Evolutionary conservation across 2,797 vertebrate species (phyloP).

Genomic region (Oophaga sylvatica): DNA sequence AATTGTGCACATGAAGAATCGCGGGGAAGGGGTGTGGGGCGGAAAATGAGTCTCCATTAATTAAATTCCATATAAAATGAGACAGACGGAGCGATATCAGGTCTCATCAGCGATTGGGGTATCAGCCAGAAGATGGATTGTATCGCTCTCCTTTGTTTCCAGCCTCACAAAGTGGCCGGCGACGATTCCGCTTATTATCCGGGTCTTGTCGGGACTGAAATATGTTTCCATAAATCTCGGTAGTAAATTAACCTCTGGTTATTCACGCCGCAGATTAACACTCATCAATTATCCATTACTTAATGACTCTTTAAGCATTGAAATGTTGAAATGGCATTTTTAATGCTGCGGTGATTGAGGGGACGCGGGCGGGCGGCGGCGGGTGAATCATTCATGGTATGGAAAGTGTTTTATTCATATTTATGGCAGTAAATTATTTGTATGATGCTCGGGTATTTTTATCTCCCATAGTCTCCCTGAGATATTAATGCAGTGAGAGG

Average conservation of each 20-base stretch:
- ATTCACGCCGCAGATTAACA: constrained; percentile 54
- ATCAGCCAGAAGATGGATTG: constrained; percentile 21
- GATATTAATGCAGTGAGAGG: constrained; percentile 3
- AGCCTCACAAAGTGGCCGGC: constrained; percentile 1
- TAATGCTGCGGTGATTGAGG: constrained; percentile 55
- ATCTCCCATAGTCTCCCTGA: constrained; percentile 12
- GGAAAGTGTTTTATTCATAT: constrained; percentile 54
- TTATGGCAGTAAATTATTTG: constrained; percentile 56
- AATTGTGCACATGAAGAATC: background rate
- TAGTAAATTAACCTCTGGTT: constrained; percentile 59
- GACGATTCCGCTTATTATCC: constrained; percentile 47
- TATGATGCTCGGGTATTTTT: constrained; percentile 44
- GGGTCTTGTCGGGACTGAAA: constrained; percentile 45
- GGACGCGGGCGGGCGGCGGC: constrained; percentile 5
- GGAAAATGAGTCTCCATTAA: constrained; percentile 31
- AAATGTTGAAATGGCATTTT: constrained; percentile 59
- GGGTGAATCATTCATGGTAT: constrained; percentile 58
- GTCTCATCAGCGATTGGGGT: constrained; percentile 25
- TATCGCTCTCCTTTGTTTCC: constrained; percentile 33
- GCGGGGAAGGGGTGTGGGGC: background rate
- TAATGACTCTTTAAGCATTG: constrained; percentile 61
- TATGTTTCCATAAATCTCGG: constrained; percentile 57
- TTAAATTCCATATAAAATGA: constrained; percentile 32
- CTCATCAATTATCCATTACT: constrained; percentile 61
- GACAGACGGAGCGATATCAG: constrained; percentile 18